A percentile compares a stretch with the other conserved stretches of the same genome.
Evolutionary conservation across 2,797 vertebrate genomes (phyloP).

Genomic region (Sebastes hubbsi): DNA sequence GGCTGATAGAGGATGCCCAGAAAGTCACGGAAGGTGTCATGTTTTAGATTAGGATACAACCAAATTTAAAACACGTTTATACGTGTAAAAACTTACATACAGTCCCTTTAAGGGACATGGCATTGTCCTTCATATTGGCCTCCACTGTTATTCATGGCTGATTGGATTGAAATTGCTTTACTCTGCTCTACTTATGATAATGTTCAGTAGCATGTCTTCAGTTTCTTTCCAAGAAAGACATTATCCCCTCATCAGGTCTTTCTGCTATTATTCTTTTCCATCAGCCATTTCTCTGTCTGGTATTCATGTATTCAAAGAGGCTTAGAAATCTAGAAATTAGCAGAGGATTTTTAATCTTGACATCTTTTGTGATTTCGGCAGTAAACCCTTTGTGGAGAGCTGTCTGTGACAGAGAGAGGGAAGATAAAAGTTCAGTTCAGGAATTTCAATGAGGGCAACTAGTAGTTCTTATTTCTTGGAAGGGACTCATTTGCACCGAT

Average conservation of each 20-base stretch:
- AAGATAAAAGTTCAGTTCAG: background rate
- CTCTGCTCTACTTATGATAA: background rate
- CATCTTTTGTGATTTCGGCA: background rate
- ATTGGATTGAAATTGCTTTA: background rate
- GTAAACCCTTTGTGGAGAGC: background rate
- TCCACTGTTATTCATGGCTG: background rate
- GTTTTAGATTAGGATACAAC: too few relatives aligned
- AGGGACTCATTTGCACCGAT: background rate
- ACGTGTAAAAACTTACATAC: too few relatives aligned
- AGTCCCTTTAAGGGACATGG: background rate
- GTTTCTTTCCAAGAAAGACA: background rate
- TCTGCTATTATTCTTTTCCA: background rate
- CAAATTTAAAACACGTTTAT: too few relatives aligned
- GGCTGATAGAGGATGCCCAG: too few relatives aligned
- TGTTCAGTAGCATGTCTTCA: background rate
- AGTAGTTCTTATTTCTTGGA: background rate
- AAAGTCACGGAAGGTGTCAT: too few relatives aligned
- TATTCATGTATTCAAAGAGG: background rate
- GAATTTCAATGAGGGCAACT: background rate
- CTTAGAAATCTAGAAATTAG: background rate
- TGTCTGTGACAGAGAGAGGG: background rate
- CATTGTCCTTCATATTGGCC: background rate
- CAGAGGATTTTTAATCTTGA: background rate
- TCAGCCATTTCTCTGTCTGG: background rate
- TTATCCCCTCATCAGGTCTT: background rate